Percentiles rank a stretch among this genome's conserved stretches.
Evolutionary conservation across 2,113 vertebrate species (phyloP).

Genomic region (Regulus satrapa): DNA sequence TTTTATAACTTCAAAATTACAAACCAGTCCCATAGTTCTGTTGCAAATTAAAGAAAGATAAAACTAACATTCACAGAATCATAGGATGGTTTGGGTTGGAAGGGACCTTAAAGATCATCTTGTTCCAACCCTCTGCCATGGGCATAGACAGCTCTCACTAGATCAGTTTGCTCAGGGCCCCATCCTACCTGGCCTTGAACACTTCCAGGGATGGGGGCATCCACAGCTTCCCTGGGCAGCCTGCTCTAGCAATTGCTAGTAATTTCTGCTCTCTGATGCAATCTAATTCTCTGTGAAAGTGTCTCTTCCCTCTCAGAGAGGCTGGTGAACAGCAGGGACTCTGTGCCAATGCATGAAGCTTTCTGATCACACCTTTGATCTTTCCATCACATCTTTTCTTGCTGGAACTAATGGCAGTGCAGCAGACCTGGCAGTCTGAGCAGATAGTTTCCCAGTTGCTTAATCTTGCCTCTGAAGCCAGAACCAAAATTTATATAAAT

Average conservation of each 20-base stretch:
- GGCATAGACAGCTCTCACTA: not conserved
- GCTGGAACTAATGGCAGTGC: not conserved
- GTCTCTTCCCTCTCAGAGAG: not conserved
- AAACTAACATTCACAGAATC: not conserved
- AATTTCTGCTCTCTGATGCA: not conserved
- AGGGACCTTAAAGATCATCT: not conserved
- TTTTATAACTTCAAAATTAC: not conserved
- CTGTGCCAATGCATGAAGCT: not conserved
- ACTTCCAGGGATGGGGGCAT: not conserved
- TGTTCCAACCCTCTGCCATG: not conserved
- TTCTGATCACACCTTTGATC: too few relatives aligned
- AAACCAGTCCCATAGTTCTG: not conserved
- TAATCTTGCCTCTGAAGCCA: not conserved
- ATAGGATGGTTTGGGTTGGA: not conserved
- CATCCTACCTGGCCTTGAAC: not conserved
- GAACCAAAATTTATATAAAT: not conserved
- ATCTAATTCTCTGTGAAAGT: not conserved
- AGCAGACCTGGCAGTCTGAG: not conserved
- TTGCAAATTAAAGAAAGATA: not conserved
- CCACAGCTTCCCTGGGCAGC: not conserved
- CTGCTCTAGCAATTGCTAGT: not conserved
- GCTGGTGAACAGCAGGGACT: not conserved
- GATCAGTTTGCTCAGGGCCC: not conserved
- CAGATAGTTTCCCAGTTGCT: not conserved
- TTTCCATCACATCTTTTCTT: not conserved